A percentile compares a stretch with the other conserved stretches of the same genome.
Evolutionary conservation across 2,113 vertebrate genomes (phyloP).

Genomic region (Bombycilla garrulus): DNA sequence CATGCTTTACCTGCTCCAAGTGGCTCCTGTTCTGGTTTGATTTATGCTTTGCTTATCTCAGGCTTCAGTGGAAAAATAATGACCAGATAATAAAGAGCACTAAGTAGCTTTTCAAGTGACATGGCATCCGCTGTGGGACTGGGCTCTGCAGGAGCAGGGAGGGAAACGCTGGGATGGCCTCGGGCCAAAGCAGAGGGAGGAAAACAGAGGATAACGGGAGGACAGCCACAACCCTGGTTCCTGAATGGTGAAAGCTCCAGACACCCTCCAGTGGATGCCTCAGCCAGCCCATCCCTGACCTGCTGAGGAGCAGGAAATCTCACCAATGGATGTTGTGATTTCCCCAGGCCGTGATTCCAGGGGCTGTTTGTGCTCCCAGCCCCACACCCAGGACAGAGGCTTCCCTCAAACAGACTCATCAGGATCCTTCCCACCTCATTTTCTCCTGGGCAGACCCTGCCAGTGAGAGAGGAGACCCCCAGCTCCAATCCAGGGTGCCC

Average conservation of each 20-base stretch:
- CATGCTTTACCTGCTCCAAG: slow-evolving; percentile 36
- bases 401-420: background rate
- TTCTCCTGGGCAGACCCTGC: background rate
- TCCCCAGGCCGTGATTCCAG: fast-evolving
- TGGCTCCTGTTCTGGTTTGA: background rate
- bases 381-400: fast-evolving
- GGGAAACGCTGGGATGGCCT: background rate
- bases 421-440: background rate
- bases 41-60: slow-evolving; percentile 50
- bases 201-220: background rate
- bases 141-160: background rate
- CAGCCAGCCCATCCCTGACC: background rate
- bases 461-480: background rate
- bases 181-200: background rate
- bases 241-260: fast-evolving
- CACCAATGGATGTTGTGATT: background rate
- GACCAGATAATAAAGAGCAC: slow-evolving; percentile 62
- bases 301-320: background rate
- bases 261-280: background rate
- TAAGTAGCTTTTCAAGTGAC: slow-evolving; percentile 47
- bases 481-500: fast-evolving
- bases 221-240: background rate
- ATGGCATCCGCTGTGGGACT: background rate
- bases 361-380: background rate
- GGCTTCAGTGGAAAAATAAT: slow-evolving; percentile 52